Conservation (phyloP, 2,113 vertebrate genomes). For the Trematocara marginatum region DNA sequence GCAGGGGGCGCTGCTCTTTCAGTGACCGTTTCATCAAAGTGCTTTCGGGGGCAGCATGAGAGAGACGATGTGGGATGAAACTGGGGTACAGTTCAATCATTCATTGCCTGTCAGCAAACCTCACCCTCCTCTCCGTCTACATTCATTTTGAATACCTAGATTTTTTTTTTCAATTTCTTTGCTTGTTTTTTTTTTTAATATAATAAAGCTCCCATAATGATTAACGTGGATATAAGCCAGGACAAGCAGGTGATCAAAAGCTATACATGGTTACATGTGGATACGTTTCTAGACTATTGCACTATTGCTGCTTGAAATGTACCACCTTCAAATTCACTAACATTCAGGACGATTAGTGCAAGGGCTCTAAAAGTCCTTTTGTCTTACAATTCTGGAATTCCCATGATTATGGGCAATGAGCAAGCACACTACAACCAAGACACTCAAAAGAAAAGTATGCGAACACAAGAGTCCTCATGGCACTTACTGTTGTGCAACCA, state of each 20-base stretch:
- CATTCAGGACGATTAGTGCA: constrained; percentile 20
- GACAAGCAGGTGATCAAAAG: neutral
- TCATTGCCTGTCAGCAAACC: neutral
- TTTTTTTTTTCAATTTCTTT: accelerated
- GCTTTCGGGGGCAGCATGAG: neutral
- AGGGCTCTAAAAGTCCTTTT: neutral
- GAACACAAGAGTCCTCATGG: constrained; percentile 39
- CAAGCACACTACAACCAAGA: constrained; percentile 7
- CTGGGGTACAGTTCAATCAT: neutral
- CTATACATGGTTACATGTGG: constrained; percentile 15
- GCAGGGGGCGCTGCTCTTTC: neutral
- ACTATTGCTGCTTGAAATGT: neutral
- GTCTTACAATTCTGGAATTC: constrained; percentile 53
- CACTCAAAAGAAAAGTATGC: neutral
- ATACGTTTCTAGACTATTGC: constrained; percentile 40
- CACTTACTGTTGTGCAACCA: constrained; percentile 24
- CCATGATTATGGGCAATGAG: neutral
- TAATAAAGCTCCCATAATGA: constrained; percentile 1
- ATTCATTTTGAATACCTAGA: neutral
- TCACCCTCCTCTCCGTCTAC: neutral
- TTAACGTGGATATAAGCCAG: neutral
- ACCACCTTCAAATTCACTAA: neutral
- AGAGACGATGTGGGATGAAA: neutral
- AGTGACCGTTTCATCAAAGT: constrained; percentile 26
- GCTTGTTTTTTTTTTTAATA: neutral